Conservation (phyloP, 2,113 vertebrate species). For the Hydrolagus affinis region DNA sequence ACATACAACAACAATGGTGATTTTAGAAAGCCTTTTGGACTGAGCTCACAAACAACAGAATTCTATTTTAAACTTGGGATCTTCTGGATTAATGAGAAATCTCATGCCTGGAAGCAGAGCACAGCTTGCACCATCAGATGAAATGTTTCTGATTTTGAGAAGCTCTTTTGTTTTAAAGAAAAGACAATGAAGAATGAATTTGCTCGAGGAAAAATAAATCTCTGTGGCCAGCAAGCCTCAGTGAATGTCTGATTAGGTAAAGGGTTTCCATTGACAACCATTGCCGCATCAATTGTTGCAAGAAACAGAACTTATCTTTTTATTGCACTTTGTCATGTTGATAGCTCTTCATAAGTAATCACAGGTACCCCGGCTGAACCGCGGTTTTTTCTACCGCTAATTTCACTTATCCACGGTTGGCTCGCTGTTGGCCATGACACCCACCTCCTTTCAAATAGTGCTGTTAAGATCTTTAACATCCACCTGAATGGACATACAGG, state of each 20-base stretch:
- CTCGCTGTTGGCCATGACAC: too few relatives aligned
- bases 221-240: neutral
- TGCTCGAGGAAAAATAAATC: neutral
- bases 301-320: too few relatives aligned
- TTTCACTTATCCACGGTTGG: too few relatives aligned
- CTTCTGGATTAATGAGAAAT: neutral
- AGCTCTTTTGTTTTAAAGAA: neutral
- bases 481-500: too few relatives aligned
- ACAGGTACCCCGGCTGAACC: too few relatives aligned
- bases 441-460: too few relatives aligned
- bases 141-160: neutral
- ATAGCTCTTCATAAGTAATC: too few relatives aligned
- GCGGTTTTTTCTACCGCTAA: too few relatives aligned
- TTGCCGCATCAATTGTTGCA: neutral
- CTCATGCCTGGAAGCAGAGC: neutral
- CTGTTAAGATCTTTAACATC: too few relatives aligned
- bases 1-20: neutral
- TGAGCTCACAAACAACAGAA: neutral
- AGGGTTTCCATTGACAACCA: neutral
- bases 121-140: too few relatives aligned
- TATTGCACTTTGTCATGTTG: too few relatives aligned
- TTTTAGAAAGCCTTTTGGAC: neutral
- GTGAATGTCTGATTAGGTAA: neutral
- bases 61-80: neutral
- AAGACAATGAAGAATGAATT: neutral